Evolutionary conservation across 2,797 vertebrate species (phyloP), one percentile per base, ranked within the genome.

Genomic region (Cossypha dichroa): DNA sequence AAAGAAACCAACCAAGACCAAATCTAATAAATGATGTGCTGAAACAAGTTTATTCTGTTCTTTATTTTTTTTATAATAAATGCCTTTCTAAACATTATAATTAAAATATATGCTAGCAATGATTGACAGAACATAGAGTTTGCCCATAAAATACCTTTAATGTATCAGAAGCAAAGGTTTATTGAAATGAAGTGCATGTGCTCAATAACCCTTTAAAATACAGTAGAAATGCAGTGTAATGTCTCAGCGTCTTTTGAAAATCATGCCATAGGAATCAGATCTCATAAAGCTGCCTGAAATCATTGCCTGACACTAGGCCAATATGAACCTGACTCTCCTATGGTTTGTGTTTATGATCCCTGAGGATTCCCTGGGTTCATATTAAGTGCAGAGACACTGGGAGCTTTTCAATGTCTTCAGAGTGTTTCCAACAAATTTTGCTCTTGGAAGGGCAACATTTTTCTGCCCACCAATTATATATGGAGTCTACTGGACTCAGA

Each of bases 31-130:
- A 28, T 10, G 46, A 46, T 10, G 26, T 41, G 20, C 12, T 72
- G 43, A 79, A 68, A 62, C 14, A 52, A 51, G 40, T 67, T 82
- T 48, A 70, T 85, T 41, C 31, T 49, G 28, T 69, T 52, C 75
- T 93, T 96, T 95, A 66, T 36, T 87, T 88, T 88, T 33, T 88
- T 82, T 10, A 82, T 83, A 73, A 87, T 25, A 67, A 43, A 21
- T 67, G 21, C 41, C 54, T 95, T 63, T 63, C 81, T 93, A 21
- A 91, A 58, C 62, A 73, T 8, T 64, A 36, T 26, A 68, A 21
- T 38, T 79, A 79, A 79, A 88, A 59, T 0, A 72, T 14, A 26
- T 62, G 45, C 36, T 68, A 69, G 51, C 12, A 75, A 33, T 21
- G 29, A 83, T 7, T 14, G 49, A 28, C 68, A 88, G 64, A 16